Percentiles rank a stretch among this genome's conserved stretches.
Evolutionary conservation across 1,140 invertebrate species (phyloP).

Genomic region (Batillaria attramentaria): DNA sequence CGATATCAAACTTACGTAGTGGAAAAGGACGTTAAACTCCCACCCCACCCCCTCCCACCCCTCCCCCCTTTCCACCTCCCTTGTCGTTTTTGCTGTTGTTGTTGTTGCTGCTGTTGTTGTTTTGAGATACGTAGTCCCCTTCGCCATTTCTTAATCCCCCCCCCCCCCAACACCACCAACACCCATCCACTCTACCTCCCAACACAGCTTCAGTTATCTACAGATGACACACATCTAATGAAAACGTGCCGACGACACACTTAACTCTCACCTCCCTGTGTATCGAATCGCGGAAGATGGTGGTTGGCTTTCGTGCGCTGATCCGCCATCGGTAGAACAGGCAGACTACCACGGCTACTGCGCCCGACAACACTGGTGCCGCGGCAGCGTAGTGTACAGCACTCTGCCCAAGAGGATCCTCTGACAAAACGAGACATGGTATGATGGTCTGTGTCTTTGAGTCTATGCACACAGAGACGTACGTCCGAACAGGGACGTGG

Average conservation of each 20-base stretch:
- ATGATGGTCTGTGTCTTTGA: no score
- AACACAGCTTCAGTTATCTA: no score
- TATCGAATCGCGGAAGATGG: background rate
- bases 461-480: no score
- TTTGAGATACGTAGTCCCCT: background rate
- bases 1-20: no score
- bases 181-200: no score
- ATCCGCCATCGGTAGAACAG: slow-evolving; percentile 17
- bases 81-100: no score
- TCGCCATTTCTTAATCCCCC: background rate
- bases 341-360: slow-evolving; percentile 20
- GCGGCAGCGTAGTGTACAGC: slow-evolving; percentile 23
- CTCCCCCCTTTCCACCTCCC: no score
- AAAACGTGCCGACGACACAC: no score
- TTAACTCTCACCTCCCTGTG: slow-evolving; percentile 26
- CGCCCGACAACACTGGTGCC: slow-evolving; percentile 11
- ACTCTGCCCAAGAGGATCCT: background rate
- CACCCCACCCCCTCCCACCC: no score
- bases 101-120: background rate
- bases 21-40: no score
- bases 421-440: background rate
- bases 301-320: background rate
- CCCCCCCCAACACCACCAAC: background rate
- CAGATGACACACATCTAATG: no score
- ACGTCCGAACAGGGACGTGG: no score